Evolutionary conservation across 2,888 invertebrate species (phyloP).

Genomic region (Gisinianus flammeolus): DNA sequence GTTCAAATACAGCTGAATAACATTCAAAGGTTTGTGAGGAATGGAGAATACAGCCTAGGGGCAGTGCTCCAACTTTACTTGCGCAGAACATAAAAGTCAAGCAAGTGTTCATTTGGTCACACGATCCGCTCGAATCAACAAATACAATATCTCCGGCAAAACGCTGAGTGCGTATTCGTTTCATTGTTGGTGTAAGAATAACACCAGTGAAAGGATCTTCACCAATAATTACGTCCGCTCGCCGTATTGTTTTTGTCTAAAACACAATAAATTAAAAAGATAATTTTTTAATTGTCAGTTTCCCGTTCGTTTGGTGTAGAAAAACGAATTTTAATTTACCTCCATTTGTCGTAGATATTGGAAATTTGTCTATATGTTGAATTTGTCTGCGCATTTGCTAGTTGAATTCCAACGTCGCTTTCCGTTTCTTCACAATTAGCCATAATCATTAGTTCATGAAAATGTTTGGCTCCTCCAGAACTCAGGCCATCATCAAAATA

Average conservation of each 20-base stretch:
- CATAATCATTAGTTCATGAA: not conserved
- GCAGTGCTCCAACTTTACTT: not conserved
- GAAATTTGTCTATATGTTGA: not conserved
- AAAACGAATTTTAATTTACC: not conserved
- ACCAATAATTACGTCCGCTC: not conserved
- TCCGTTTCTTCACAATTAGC: not conserved
- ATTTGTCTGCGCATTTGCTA: not conserved
- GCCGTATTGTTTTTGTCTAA: not conserved
- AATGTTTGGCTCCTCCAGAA: not conserved
- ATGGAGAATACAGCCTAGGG: not conserved
- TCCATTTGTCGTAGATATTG: not conserved
- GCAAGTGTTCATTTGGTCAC: not conserved
- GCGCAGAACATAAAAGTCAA: not conserved
- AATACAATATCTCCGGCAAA: not conserved
- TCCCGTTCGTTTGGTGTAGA: not conserved
- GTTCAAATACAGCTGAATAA: not conserved
- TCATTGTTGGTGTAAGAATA: not conserved
- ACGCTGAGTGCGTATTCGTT: not conserved
- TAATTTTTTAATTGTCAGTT: not conserved
- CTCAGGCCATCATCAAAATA: not conserved
- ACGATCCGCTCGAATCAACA: not conserved
- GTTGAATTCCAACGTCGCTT: not conserved
- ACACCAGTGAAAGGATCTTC: not conserved
- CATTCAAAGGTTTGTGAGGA: not conserved
- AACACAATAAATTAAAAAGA: not conserved